Conservation (phyloP, 2,888 invertebrate species). For the Diplazon laetatorius region DNA sequence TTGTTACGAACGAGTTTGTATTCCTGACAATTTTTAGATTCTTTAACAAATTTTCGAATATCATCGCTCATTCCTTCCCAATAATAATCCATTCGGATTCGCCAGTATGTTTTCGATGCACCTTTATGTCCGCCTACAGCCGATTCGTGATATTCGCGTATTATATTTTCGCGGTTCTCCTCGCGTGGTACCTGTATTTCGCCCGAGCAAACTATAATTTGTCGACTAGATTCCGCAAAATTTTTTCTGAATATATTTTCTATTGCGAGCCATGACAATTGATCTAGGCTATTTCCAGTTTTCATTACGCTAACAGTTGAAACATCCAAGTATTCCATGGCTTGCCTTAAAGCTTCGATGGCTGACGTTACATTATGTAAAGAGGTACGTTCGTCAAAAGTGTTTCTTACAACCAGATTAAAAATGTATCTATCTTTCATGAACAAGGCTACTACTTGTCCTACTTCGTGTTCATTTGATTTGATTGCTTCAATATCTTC, state of each 20-base stretch:
- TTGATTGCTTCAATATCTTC: conserved; percentile 10
- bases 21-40: too few species aligned
- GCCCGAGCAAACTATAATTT: conserved; percentile 28
- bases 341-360: conserved; percentile 34
- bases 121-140: conserved; percentile 27
- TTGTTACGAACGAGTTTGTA: too few species aligned
- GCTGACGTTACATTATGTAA: conserved; percentile 1
- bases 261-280: conserved; percentile 20
- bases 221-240: conserved; percentile 20
- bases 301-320: conserved; percentile 27
- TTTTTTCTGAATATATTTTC: conserved; percentile 14
- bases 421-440: neutral
- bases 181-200: conserved; percentile 17
- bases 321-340: conserved; percentile 25
- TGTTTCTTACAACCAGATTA: conserved; percentile 23
- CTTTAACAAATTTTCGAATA: too few species aligned
- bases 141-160: conserved; percentile 24
- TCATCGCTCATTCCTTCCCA: too few species aligned
- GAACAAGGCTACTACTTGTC: conserved; percentile 2
- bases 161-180: neutral
- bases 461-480: conserved; percentile 11
- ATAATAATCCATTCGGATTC: too few species aligned
- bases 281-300: conserved; percentile 9
- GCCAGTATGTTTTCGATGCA: conserved; percentile 19
- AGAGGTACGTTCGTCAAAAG: conserved; percentile 29